Evolutionary conservation across 2,113 vertebrate species (phyloP).

Genomic region (Balaeniceps rex): DNA sequence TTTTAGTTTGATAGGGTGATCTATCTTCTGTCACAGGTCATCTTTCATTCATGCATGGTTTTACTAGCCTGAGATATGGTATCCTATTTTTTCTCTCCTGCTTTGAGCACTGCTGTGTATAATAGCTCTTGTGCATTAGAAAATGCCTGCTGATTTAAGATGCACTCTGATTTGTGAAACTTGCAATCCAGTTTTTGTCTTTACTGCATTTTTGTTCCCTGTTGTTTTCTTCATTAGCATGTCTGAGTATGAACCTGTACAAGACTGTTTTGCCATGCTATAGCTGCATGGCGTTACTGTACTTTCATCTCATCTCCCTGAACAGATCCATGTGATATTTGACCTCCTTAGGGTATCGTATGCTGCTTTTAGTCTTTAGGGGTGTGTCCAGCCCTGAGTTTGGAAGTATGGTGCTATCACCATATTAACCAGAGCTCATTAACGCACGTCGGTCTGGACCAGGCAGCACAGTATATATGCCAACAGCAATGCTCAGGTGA

Average conservation of each 20-base stretch:
- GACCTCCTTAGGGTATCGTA: neutral
- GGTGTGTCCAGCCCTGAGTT: neutral
- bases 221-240: neutral
- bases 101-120: neutral
- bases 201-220: neutral
- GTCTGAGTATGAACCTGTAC: neutral
- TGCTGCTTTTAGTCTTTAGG: neutral
- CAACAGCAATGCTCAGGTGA: neutral
- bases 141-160: neutral
- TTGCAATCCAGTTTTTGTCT: neutral
- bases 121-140: neutral
- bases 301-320: conserved; percentile 20
- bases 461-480: neutral
- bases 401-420: neutral
- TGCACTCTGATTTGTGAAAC: neutral
- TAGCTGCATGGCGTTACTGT: neutral
- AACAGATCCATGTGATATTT: neutral
- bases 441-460: neutral
- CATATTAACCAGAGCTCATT: neutral
- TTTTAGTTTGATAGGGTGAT: neutral
- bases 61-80: neutral
- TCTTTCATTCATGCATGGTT: neutral
- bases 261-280: neutral
- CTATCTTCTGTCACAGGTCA: neutral
- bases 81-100: neutral